A percentile compares a stretch with the other conserved stretches of the same genome.
phyloP scores from a whole-genome alignment of 2,113 vertebrate species.

The Xyrauchen texanus region DNA sequence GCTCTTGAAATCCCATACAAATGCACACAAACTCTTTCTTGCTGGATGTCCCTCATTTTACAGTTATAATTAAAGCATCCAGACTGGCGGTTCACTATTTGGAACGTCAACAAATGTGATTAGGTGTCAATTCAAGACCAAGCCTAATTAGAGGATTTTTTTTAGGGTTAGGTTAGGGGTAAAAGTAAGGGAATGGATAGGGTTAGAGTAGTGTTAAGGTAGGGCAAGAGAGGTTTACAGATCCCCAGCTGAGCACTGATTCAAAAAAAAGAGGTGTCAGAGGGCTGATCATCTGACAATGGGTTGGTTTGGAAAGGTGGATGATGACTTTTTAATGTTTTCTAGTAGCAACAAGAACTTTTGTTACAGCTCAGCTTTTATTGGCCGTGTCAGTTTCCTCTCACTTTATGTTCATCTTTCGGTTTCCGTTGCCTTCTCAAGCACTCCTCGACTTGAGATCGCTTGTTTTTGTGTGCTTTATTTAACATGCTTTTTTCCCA shows the following conservation, averaged over 20 bases:
- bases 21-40: not conserved
- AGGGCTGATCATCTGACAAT: no score
- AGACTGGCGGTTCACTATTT: not conserved
- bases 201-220: no score
- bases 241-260: no score
- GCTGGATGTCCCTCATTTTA: not conserved
- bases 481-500: slow-evolving; percentile 2
- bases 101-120: slow-evolving; percentile 2
- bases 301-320: no score
- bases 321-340: slow-evolving; percentile 55
- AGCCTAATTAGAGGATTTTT: slow-evolving; percentile 67
- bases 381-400: slow-evolving; percentile 30
- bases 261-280: no score
- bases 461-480: slow-evolving; percentile 19
- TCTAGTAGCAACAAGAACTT: slow-evolving; percentile 58
- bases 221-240: no score
- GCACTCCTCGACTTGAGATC: slow-evolving; percentile 9
- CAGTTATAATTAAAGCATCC: slow-evolving; percentile 42
- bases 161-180: no score
- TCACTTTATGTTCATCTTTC: not conserved
- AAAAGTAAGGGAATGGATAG: no score
- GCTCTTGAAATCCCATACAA: not conserved
- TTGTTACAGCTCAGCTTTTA: slow-evolving; percentile 69
- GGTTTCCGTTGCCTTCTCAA: not conserved
- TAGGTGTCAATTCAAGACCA: not conserved